These are phyloP conservation scores for Urocolius indicus DNA, from an alignment of 2,113 vertebrate species.

Conservation along the genomic window DNA sequence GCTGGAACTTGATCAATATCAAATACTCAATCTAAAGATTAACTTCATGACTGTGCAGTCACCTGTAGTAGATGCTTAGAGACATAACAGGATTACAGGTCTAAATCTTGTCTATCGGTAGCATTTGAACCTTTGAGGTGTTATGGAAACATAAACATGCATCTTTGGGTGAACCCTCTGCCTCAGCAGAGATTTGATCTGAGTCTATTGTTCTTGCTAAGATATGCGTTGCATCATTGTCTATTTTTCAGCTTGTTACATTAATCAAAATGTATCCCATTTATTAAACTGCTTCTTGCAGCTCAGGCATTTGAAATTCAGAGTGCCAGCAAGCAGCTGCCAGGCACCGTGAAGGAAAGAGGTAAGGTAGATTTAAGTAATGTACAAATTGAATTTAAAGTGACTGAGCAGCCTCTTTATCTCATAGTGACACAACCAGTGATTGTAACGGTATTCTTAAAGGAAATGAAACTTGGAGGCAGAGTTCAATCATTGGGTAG, in stretches of 20 bases:
- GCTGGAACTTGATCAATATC: slow-evolving; percentile 14
- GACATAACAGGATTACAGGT: slow-evolving; percentile 35
- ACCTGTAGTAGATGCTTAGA: slow-evolving; percentile 35
- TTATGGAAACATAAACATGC: slow-evolving; percentile 45
- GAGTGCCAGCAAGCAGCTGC: slow-evolving; percentile 73
- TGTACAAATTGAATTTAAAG: slow-evolving; percentile 82
- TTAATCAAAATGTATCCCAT: slow-evolving; percentile 79
- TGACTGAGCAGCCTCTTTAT: slow-evolving; percentile 81
- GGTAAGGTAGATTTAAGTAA: slow-evolving; percentile 67
- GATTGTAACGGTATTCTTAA: slow-evolving; percentile 70
- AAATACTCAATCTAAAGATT: slow-evolving; percentile 39
- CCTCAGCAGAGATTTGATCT: slow-evolving; percentile 39
- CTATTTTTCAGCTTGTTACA: slow-evolving; percentile 79
- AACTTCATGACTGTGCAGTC: slow-evolving; percentile 53
- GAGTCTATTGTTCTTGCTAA: slow-evolving; percentile 55
- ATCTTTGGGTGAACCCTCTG: slow-evolving; percentile 23
- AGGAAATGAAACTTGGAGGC: slow-evolving; percentile 75
- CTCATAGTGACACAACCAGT: slow-evolving; percentile 74
- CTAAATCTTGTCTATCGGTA: slow-evolving; percentile 30
- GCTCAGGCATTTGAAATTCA: slow-evolving; percentile 78
- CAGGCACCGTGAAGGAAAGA: slow-evolving; percentile 72
- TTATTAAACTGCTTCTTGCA: slow-evolving; percentile 79
- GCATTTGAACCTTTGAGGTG: slow-evolving; percentile 59
- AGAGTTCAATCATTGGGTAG: slow-evolving; percentile 68
- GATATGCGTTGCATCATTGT: slow-evolving; percentile 78